Conservation (phyloP, 2,888 invertebrate species). For the Ametastegia equiseti region DNA sequence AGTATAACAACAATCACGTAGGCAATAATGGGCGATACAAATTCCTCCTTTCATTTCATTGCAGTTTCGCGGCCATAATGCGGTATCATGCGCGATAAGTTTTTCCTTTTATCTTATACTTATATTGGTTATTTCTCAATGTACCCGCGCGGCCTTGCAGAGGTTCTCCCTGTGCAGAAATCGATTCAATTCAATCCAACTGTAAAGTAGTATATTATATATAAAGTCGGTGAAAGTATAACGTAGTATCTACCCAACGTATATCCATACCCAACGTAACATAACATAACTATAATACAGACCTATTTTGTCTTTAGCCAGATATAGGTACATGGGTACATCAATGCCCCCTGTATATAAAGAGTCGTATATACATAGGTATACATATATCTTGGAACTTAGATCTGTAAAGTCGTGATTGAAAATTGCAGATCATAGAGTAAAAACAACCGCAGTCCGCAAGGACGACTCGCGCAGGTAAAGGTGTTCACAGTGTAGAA, state of each 20-base stretch:
- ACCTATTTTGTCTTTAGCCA: not conserved
- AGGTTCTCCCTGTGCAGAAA: not conserved
- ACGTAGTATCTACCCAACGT: no score
- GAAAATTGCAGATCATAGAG: no score
- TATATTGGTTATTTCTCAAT: not conserved
- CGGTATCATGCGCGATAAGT: not conserved
- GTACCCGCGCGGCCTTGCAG: not conserved
- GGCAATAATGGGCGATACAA: no score
- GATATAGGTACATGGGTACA: no score
- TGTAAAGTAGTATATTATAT: not conserved
- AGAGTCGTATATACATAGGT: not conserved
- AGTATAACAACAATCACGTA: no score
- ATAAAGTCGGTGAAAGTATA: not conserved
- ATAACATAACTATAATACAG: not conserved
- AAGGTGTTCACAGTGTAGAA: not conserved
- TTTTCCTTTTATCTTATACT: constrained; percentile 11
- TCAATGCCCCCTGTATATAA: no score
- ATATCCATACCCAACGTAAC: no score
- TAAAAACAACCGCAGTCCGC: not conserved
- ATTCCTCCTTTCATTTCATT: constrained; percentile 9
- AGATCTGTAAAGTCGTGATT: not conserved
- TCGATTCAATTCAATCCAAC: not conserved
- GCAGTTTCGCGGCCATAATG: not conserved
- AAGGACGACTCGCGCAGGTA: not conserved
- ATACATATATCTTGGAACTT: not conserved